Conservation (phyloP, 2,888 invertebrate species). For the Muscina levida region DNA sequence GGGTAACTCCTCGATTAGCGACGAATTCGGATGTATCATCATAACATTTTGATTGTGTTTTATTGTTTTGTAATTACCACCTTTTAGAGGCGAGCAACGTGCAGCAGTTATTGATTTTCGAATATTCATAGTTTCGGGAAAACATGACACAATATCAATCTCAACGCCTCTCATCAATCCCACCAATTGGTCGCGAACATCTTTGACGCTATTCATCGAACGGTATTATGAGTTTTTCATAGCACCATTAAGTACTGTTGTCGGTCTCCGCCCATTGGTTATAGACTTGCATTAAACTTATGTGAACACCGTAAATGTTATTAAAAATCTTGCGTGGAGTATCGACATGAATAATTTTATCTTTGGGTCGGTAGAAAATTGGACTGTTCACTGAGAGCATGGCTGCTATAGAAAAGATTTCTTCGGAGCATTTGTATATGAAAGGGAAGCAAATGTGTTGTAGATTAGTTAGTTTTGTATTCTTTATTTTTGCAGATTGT, state of each 20-base stretch:
- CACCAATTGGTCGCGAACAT: conserved; percentile 96
- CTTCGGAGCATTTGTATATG: conserved; percentile 98
- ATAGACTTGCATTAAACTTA: conserved; percentile 97
- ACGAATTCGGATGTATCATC: conserved; percentile 98
- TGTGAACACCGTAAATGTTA: conserved; percentile 94
- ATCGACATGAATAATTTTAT: conserved; percentile 98
- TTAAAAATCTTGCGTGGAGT: conserved; percentile 98
- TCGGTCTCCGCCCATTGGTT: conserved; percentile 98
- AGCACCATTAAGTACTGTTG: conserved; percentile 99
- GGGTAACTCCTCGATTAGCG: conserved; percentile 96
- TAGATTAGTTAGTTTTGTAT: not conserved
- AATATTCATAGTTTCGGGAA: conserved; percentile 91
- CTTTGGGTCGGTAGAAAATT: conserved; percentile 99
- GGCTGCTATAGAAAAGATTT: conserved; percentile 96
- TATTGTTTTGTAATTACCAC: conserved; percentile 97
- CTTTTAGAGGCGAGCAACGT: conserved; percentile 96
- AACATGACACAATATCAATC: conserved; percentile 93
- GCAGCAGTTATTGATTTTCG: conserved; percentile 98
- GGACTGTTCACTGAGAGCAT: conserved; percentile 99
- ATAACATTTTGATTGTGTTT: conserved; percentile 99
- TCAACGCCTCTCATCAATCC: conserved; percentile 98
- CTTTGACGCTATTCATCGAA: conserved; percentile 90
- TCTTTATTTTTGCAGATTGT: no score
- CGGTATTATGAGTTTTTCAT: conserved; percentile 99
- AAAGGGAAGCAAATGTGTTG: conserved; percentile 73